phyloP scores from a whole-genome alignment of 1,140 invertebrate genomes.

The Charaxes varanes region DNA sequence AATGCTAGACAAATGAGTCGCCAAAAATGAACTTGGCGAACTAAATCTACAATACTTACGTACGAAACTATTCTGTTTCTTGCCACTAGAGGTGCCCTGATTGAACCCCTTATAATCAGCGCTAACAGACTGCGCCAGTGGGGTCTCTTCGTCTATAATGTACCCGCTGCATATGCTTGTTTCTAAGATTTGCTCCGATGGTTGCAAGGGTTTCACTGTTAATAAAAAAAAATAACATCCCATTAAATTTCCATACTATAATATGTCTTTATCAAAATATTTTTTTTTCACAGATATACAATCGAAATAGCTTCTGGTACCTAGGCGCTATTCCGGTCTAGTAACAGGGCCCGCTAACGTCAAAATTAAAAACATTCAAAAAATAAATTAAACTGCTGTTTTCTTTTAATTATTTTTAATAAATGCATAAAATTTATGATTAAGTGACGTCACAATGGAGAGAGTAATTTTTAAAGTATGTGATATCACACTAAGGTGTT shows the following conservation, averaged over 20 bases:
- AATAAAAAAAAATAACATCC: not conserved
- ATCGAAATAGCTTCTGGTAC: no score
- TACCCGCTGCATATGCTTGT: slow-evolving; percentile 21
- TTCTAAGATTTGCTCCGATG: slow-evolving; percentile 23
- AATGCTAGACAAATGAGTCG: no score
- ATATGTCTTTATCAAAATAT: no score
- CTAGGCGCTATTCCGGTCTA: no score
- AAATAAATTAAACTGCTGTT: not conserved
- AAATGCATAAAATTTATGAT: no score
- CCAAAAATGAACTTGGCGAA: not conserved
- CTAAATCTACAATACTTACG: slow-evolving; percentile 1
- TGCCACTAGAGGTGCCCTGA: slow-evolving; percentile 5
- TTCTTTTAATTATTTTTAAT: no score
- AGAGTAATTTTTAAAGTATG: no score
- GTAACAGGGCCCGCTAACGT: no score
- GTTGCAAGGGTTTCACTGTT: slow-evolving; percentile 26
- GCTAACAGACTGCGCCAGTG: slow-evolving; percentile 16
- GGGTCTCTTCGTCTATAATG: slow-evolving; percentile 24
- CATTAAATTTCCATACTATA: not conserved
- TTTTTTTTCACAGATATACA: no score
- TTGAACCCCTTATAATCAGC: slow-evolving; percentile 10
- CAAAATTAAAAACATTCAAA: not conserved
- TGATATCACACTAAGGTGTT: no score
- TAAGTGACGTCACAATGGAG: no score
- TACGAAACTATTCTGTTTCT: slow-evolving; percentile 5